phyloP scores from a whole-genome alignment of 2,113 vertebrate genomes.

The Cyrtonyx montezumae region DNA sequence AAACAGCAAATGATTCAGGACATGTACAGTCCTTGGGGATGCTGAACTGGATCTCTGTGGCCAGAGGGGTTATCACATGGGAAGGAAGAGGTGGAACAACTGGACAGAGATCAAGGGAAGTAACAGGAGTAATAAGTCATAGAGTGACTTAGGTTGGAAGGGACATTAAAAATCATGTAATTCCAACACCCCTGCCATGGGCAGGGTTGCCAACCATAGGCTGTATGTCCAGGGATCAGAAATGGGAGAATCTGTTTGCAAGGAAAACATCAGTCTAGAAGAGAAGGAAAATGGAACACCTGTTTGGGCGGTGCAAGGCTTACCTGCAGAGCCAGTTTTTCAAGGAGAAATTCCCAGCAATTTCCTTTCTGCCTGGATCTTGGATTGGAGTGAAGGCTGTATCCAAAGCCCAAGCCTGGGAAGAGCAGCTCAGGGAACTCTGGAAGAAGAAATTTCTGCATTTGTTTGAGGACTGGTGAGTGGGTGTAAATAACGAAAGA shows the following conservation, averaged over 20 bases:
- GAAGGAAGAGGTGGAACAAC: not conserved
- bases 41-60: not conserved
- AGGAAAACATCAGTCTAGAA: not conserved
- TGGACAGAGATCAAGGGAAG: not conserved
- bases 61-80: not conserved
- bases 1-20: not conserved
- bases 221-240: not conserved
- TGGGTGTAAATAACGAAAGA: not conserved
- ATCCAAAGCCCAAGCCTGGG: not conserved
- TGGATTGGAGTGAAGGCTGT: not conserved
- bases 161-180: too few species aligned
- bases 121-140: not conserved
- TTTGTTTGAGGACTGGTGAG: not conserved
- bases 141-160: too few species aligned
- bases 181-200: too few species aligned
- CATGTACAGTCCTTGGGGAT: not conserved
- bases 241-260: not conserved
- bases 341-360: not conserved
- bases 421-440: not conserved
- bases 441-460: not conserved
- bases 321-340: not conserved
- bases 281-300: not conserved
- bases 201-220: too few species aligned
- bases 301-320: not conserved
- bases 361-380: not conserved